A percentile compares a stretch with the other conserved stretches of the same genome.
Conservation (phyloP, 1,140 invertebrate genomes). For the Eueides isabella region DNA sequence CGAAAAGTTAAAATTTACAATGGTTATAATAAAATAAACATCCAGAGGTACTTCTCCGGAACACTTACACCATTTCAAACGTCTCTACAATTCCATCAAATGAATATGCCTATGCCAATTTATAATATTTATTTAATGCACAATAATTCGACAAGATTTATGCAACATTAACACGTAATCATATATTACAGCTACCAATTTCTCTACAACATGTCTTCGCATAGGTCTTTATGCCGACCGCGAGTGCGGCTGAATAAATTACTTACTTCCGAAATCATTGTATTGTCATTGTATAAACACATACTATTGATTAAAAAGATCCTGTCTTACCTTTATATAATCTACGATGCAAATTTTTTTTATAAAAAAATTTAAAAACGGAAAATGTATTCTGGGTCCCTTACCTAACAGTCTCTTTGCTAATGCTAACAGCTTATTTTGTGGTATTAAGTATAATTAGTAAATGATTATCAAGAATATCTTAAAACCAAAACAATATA, state of each 20-base stretch:
- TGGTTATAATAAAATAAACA: not conserved
- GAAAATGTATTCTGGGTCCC: not conserved
- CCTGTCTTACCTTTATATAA: not conserved
- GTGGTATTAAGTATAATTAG: too few relatives aligned
- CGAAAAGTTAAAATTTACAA: too few relatives aligned
- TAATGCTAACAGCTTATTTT: too few relatives aligned
- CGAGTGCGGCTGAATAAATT: conserved; percentile 33
- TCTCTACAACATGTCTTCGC: conserved; percentile 10
- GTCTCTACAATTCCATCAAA: not conserved
- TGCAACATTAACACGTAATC: conserved; percentile 19
- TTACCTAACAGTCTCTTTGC: too few relatives aligned
- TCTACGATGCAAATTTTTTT: not conserved
- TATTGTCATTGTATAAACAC: conserved; percentile 29
- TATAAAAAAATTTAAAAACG: not conserved
- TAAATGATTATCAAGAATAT: too few relatives aligned
- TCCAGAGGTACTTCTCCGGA: not conserved
- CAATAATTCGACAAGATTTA: conserved; percentile 13
- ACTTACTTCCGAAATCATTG: conserved; percentile 43
- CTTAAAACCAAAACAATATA: too few relatives aligned
- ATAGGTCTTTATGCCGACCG: conserved; percentile 3
- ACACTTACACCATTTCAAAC: not conserved
- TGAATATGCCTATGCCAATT: not conserved
- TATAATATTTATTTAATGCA: not conserved
- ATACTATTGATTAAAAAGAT: conserved; percentile 26
- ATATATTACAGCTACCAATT: conserved; percentile 20